Evolutionary conservation across 2,888 invertebrate species (phyloP), one percentile per base, ranked within the genome.

Genomic region (Protophormia terraenovae): DNA sequence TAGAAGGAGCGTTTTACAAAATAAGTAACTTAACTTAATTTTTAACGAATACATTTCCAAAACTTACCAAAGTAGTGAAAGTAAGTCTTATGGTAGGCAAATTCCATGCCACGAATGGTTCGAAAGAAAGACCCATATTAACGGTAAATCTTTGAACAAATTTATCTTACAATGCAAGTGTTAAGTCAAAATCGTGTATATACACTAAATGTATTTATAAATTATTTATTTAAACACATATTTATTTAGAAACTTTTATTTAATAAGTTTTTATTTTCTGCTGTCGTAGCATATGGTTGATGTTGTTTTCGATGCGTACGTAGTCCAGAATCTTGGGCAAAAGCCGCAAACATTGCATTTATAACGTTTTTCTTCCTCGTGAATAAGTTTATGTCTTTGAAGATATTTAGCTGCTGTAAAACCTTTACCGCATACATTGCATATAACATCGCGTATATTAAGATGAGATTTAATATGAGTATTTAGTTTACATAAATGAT

Each of bases 251-350:
- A 0, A 67, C 24, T n/a, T n/a, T n/a, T n/a, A 50, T 55, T 80
- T 72, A 80, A 66, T 14, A 80, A 32, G 35, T 82, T 82, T 55
- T 83, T 83, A 66, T 77, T 83, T 58, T 77, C 71, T 8, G 77
- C 38, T 47, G 58, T 24, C 0, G 67, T 19, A 16, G 78, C 55
- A 62, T 85, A 82, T 0, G 82, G 78, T 14, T 62, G 73, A 47
- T 85, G 85, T 32, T 85, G 85, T 29, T 85, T 85, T 29, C 82
- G 77, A 50, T 83, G 85, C 3, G 81, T 38, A 6, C 85, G 41
- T 45, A 90, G 83, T 0, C 92, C 92, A 7, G 90, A 88, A 64
- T 88, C 87, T 79, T 90, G 91, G 3, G 90, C 89, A 73, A 89
- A 91, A 3, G 88, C 83, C 86, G 35, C 90, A 91, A n/a, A 89